These are phyloP conservation scores for Coracopsis vasa DNA, from an alignment of 2,113 vertebrate genomes.

Conservation along the genomic window DNA sequence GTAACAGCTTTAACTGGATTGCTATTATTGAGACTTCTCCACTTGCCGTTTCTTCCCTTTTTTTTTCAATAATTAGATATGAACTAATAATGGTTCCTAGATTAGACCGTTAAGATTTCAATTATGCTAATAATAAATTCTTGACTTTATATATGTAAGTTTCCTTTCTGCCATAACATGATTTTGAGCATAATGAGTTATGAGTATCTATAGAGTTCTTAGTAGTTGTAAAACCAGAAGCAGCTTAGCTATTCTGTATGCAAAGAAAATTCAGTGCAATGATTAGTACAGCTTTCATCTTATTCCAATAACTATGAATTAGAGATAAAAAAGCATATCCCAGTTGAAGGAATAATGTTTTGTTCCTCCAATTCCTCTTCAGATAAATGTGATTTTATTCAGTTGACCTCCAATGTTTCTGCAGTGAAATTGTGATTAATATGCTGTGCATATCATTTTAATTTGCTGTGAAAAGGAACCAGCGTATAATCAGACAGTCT, in stretches of 20 bases:
- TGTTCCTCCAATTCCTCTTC: not conserved
- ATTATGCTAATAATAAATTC: not conserved
- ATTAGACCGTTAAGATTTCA: not conserved
- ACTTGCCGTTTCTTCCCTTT: not conserved
- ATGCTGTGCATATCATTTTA: not conserved
- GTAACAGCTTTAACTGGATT: not conserved
- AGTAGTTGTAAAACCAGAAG: not conserved
- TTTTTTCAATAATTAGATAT: not conserved
- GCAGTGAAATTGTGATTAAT: conserved; percentile 2
- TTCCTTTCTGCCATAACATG: not conserved
- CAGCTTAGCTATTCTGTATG: not conserved
- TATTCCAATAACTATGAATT: conserved; percentile 24
- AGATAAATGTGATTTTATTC: conserved; percentile 18
- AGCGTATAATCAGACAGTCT: not conserved
- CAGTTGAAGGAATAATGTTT: conserved; percentile 17
- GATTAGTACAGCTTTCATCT: conserved; percentile 38
- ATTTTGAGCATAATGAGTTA: not conserved
- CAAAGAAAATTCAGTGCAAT: not conserved
- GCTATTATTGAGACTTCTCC: not conserved
- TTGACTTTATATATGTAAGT: not conserved
- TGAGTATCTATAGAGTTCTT: not conserved
- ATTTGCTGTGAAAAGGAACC: not conserved
- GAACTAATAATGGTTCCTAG: not conserved
- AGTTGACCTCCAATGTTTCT: not conserved
- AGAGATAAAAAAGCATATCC: not conserved